Evolutionary conservation across 1,140 invertebrate genomes (phyloP).

Genomic region (Cardiocondyla obscurior): DNA sequence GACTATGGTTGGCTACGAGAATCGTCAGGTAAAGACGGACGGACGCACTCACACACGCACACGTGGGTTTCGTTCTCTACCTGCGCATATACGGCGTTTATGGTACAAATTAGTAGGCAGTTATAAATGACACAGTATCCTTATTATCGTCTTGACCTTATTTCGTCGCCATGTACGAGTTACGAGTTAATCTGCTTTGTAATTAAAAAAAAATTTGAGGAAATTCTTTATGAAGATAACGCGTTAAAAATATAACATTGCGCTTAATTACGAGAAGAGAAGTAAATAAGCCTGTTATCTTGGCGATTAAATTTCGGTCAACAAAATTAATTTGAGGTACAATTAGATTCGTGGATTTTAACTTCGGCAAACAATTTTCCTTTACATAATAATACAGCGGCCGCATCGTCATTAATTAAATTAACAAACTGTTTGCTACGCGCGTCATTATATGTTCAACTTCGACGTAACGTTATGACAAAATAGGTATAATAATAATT

Average conservation of each 20-base stretch:
- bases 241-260: neutral
- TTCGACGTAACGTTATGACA: neutral
- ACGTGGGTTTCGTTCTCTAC: slow-evolving; percentile 56
- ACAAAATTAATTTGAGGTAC: neutral
- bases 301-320: neutral
- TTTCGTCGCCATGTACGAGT: slow-evolving; percentile 33
- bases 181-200: too few species aligned
- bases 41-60: slow-evolving; percentile 49
- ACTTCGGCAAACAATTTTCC: neutral
- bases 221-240: neutral
- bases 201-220: neutral
- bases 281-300: neutral
- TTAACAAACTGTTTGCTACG: neutral
- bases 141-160: slow-evolving; percentile 66
- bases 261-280: neutral
- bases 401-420: neutral
- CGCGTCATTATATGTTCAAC: neutral
- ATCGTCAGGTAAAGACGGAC: slow-evolving; percentile 66
- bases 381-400: neutral
- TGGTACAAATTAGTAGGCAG: slow-evolving; percentile 81
- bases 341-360: neutral
- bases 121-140: slow-evolving; percentile 78
- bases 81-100: slow-evolving; percentile 72
- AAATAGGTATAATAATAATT: neutral
- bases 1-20: slow-evolving; percentile 59